Conservation (phyloP, 2,113 vertebrate species). For the Oceanites oceanicus region DNA sequence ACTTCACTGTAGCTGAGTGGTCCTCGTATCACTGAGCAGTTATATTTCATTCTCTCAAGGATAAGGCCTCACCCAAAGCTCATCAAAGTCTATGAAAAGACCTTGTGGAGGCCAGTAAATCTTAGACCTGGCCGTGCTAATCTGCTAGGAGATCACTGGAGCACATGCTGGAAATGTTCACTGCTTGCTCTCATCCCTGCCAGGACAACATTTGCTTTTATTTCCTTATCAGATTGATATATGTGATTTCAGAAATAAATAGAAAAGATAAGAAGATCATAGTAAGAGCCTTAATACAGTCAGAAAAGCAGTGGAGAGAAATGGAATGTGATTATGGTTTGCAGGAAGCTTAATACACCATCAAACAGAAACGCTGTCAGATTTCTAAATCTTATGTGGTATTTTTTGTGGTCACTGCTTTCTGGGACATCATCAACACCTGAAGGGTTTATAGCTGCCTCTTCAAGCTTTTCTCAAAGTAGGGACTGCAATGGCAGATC, state of each 20-base stretch:
- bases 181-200: background rate
- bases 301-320: background rate
- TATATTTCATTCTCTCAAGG: background rate
- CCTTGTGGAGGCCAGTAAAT: background rate
- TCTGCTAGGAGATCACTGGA: background rate
- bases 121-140: background rate
- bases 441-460: background rate
- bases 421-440: background rate
- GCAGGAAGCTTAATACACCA: background rate
- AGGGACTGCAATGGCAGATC: background rate
- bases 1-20: background rate
- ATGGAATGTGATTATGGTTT: background rate
- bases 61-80: background rate
- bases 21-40: fast-evolving
- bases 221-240: background rate
- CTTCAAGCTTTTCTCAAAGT: background rate
- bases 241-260: background rate
- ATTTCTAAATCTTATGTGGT: background rate
- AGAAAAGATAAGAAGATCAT: background rate
- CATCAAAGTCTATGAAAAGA: background rate
- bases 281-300: background rate
- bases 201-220: background rate
- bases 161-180: background rate
- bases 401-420: background rate
- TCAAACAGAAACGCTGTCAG: fast-evolving